These are phyloP conservation scores for Rhynchotus rufescens DNA, from an alignment of 2,797 vertebrate species.

Conservation along the genomic window DNA sequence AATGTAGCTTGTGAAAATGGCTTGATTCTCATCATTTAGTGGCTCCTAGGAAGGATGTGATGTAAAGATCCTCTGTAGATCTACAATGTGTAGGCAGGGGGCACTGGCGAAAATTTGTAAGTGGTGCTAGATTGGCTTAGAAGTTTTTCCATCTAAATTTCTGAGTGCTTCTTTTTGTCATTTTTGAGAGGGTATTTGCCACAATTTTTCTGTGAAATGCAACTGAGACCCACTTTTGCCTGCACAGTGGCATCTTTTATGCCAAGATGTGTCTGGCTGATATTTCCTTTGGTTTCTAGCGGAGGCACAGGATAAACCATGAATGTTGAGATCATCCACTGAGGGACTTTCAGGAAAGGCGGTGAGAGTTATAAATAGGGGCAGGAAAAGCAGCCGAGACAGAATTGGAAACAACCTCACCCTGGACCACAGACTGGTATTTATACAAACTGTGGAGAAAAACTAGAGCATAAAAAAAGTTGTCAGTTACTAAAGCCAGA, in stretches of 20 bases:
- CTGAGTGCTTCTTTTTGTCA: neutral
- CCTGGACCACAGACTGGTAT: constrained; percentile 31
- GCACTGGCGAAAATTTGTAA: neutral
- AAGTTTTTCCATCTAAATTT: neutral
- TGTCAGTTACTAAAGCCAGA: constrained; percentile 2
- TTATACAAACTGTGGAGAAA: constrained; percentile 20
- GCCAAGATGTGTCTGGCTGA: neutral
- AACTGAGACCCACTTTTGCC: neutral
- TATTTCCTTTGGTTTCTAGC: neutral
- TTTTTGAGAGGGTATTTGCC: neutral
- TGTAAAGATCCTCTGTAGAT: neutral
- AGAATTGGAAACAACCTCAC: constrained; percentile 40
- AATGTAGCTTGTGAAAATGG: neutral
- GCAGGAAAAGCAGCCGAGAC: neutral
- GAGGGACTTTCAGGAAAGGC: constrained; percentile 18
- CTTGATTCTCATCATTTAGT: neutral
- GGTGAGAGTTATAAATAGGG: constrained; percentile 5
- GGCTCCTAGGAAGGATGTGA: neutral
- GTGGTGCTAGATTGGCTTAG: neutral
- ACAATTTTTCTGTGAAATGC: neutral
- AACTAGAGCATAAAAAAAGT: constrained; percentile 28
- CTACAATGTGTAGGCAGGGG: neutral
- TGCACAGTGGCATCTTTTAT: neutral
- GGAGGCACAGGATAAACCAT: neutral
- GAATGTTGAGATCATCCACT: neutral